Percentiles rank a stretch among this genome's conserved stretches.
phyloP scores from a whole-genome alignment of 2,888 invertebrate genomes.

The Drosophila kanekoi region DNA sequence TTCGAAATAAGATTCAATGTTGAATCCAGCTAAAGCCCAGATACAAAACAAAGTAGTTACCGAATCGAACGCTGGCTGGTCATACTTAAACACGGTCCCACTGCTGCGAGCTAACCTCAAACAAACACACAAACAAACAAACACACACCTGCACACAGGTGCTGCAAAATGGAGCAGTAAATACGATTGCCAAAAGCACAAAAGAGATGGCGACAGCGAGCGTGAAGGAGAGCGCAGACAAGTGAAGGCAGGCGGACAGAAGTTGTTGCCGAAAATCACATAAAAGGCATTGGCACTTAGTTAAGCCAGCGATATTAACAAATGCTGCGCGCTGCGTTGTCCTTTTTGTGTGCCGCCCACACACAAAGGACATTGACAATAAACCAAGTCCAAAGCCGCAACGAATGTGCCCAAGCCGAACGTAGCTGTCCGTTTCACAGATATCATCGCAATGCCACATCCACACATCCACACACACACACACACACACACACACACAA shows the following conservation, averaged over 20 bases:
- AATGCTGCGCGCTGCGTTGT: conserved; percentile 60
- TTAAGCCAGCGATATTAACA: conserved; percentile 78
- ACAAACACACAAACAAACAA: neutral
- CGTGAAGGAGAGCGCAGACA: neutral
- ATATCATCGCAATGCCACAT: conserved; percentile 61
- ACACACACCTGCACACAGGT: conserved; percentile 13
- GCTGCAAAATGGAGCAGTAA: conserved; percentile 43
- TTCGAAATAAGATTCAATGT: conserved; percentile 58
- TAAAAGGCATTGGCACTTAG: conserved; percentile 79
- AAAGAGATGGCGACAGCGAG: neutral
- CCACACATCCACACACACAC: conserved; percentile 12
- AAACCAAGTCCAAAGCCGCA: conserved; percentile 60
- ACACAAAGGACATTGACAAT: conserved; percentile 54
- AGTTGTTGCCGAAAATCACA: conserved; percentile 65
- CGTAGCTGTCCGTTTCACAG: conserved; percentile 34
- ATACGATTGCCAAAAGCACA: conserved; percentile 34
- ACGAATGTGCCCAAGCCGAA: conserved; percentile 43
- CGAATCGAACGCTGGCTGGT: conserved; percentile 21
- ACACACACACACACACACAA: neutral
- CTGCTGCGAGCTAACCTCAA: conserved; percentile 16
- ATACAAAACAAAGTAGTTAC: conserved; percentile 26
- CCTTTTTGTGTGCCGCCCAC: conserved; percentile 44
- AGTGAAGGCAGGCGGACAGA: neutral
- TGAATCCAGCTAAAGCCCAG: conserved; percentile 33
- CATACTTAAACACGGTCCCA: conserved; percentile 40